phyloP scores from a whole-genome alignment of 2,113 vertebrate species.

The Zingel zingel region DNA sequence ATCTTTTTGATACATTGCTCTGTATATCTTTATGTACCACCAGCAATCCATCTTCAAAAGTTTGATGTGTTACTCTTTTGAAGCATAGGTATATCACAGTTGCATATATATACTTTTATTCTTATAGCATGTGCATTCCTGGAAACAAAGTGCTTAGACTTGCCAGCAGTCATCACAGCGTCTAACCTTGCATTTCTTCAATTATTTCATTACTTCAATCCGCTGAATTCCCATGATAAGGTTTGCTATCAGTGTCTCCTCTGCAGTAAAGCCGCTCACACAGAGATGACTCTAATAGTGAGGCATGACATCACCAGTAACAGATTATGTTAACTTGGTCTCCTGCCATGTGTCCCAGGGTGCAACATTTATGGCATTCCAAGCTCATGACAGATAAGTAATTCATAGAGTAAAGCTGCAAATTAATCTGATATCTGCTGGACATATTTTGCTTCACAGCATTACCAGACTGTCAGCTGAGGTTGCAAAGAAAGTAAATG shows the following conservation, averaged over 20 bases:
- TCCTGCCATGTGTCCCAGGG: conserved; percentile 35
- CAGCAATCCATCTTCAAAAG: conserved; percentile 33
- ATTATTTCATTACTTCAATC: neutral
- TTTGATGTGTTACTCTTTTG: conserved; percentile 13
- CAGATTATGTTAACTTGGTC: conserved; percentile 48
- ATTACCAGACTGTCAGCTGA: neutral
- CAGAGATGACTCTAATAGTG: conserved; percentile 17
- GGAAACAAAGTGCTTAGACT: neutral
- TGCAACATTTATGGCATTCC: conserved; percentile 40
- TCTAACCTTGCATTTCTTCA: neutral
- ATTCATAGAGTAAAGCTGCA: conserved; percentile 6
- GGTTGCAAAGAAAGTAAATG: conserved; percentile 9
- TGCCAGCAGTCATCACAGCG: neutral
- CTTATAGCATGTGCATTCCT: neutral
- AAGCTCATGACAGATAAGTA: conserved; percentile 40
- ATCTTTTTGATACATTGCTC: conserved; percentile 1
- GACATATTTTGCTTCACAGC: conserved; percentile 2
- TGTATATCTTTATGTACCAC: conserved; percentile 6
- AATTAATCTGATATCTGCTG: conserved; percentile 24
- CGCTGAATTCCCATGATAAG: neutral
- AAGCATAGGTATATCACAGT: conserved; percentile 9
- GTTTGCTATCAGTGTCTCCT: conserved; percentile 6
- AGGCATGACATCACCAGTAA: conserved; percentile 53
- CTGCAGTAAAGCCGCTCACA: neutral
- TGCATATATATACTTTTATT: no score